These are phyloP conservation scores for Cryptomyrus ogoouensis DNA, from an alignment of 2,113 vertebrate species.

Conservation along the genomic window DNA sequence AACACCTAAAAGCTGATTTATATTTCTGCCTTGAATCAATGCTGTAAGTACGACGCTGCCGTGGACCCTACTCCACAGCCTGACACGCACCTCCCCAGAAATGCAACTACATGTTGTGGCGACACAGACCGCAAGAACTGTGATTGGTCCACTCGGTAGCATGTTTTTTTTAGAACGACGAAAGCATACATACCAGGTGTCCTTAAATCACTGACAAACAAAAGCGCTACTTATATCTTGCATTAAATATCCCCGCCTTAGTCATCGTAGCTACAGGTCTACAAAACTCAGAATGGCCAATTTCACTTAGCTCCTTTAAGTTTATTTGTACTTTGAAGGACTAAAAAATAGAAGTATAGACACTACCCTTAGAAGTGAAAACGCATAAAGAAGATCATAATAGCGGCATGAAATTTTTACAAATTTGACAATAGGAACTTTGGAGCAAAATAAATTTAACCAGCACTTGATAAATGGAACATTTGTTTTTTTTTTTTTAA, in stretches of 20 bases:
- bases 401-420: background rate
- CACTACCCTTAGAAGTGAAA: background rate
- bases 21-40: background rate
- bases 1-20: background rate
- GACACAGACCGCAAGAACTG: background rate
- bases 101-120: background rate
- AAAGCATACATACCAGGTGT: background rate
- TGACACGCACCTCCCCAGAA: background rate
- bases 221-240: background rate
- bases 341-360: background rate
- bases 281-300: background rate
- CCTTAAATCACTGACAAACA: background rate
- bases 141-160: background rate
- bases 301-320: background rate
- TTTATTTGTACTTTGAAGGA: background rate
- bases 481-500: too few relatives aligned
- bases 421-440: background rate
- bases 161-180: background rate
- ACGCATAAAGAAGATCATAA: background rate
- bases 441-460: background rate
- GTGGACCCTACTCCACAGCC: background rate
- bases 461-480: background rate
- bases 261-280: background rate
- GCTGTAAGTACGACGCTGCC: background rate
- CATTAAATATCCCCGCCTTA: background rate